Base-by-base conservation (phyloP, 2,113 vertebrate species). In the Polyodon spathula region DNA sequence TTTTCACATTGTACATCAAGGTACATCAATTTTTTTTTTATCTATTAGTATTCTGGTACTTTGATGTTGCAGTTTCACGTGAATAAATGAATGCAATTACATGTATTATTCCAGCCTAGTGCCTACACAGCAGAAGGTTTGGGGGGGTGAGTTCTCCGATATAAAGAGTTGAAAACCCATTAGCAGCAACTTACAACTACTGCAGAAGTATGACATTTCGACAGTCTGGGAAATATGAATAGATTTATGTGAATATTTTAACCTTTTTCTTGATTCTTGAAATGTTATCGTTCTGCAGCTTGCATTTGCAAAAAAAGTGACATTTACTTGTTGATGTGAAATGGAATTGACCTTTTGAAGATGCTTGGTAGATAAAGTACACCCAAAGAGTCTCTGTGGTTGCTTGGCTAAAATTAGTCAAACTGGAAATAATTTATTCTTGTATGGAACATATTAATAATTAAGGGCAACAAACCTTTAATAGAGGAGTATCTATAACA, bases 211-310 rank as follows among this genome's bases (percentile, higher is more conserved):
- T n/a, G 51, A 12, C 51, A 53, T 53, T n/a, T 53, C 11, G 12
- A 15, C 12, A 53, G 51, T 16, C 7, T n/a, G 7, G 7, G 15
- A 53, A 53, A 53, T 11, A 53, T 53, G 51, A 44, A 66, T 65
- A 66, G 56, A 69, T 66, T 40, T 64, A 37, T 37, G 17, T 16
- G 69, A 76, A 76, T 71, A 72, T 61, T 61, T 60, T 71, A 72
- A 68, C 75, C 72, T 77, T 77, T 77, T 67, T 65, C 67, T 40
- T 50, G 60, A 68, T 65, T 63, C 46, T 65, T 69, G 66, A 73
- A 74, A 77, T 73, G 70, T 58, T 72, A 71, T 62, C 59, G 62
- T 68, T 69, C 70, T 58, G 66, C 69, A 63, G 62, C 65, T 54
- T 70, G 54, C 54, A 63, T 70, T 62, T 61, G 59, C 66, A 60